Percentiles rank a stretch among this genome's conserved stretches.
phyloP scores from a whole-genome alignment of 2,888 invertebrate species.

The Hecatera dysodea region DNA sequence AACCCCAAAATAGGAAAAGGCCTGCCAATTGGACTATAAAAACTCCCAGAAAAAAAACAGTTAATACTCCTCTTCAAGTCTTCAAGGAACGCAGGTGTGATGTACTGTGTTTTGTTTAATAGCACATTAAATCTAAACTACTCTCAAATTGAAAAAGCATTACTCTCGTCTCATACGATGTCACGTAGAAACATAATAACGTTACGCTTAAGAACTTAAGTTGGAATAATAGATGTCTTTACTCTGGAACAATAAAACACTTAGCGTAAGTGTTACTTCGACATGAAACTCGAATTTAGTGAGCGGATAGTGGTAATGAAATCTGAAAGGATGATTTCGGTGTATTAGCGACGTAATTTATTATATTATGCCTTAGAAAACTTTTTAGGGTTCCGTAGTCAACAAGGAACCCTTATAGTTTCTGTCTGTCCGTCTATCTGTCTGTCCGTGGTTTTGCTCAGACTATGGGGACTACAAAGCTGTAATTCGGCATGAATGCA shows the following conservation, averaged over 20 bases:
- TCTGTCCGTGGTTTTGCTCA: no score
- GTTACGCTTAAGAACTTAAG: constrained; percentile 37
- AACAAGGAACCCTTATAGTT: no score
- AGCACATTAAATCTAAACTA: background rate
- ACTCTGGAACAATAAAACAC: constrained; percentile 45
- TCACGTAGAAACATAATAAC: constrained; percentile 44
- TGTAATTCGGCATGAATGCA: no score
- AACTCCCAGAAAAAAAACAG: no score
- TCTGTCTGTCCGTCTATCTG: no score
- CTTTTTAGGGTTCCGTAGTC: no score
- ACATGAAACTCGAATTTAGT: constrained; percentile 67
- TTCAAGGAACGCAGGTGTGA: no score
- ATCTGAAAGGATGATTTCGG: constrained; percentile 24
- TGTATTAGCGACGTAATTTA: constrained; percentile 28
- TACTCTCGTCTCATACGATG: constrained; percentile 12
- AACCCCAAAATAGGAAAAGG: no score
- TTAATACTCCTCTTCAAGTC: no score
- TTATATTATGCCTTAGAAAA: background rate
- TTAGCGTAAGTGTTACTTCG: constrained; percentile 39
- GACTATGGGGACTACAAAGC: no score
- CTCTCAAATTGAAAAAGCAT: constrained; percentile 7
- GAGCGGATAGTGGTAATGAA: constrained; percentile 57
- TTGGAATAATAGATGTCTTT: constrained; percentile 25
- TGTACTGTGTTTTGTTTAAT: no score
- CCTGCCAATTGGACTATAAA: no score